Base-by-base conservation (phyloP, 1,140 invertebrate species). In the Brachystomella parvula region DNA sequence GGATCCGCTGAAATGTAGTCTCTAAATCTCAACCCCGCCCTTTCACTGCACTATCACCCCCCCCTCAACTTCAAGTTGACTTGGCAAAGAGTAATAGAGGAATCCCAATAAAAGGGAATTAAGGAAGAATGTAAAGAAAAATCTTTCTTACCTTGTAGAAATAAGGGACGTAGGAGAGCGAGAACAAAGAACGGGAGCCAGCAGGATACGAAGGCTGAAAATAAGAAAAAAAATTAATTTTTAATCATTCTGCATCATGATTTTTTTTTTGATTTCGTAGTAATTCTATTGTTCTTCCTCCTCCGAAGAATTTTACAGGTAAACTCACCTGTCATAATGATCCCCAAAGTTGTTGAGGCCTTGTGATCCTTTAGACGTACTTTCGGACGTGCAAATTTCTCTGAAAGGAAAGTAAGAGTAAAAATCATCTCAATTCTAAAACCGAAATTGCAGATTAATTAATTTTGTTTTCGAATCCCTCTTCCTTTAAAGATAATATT, bases 141-240 rank as follows among this genome's bases (percentile, higher is more conserved):
- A 35, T 63, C 26, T 17, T 15, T 39, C 61, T 65, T 65, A 72
- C 71, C 63, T 49, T 70, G 29, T 0, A 60, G 58, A 26, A 89
- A 79, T 75, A 94, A 94, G n/a, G 86, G 90, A 75, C 86, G 83
- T 35, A 96, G 84, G n/a, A 96, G 78, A 1, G 94, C 92, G 33
- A 94, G 81, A 12, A 96, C 89, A 78, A 98, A 97, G 78, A 96
- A 99, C 2, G 96, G 96, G 32, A 98, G 79, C 95, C 95, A 98
- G 77, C 94, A 98, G 63, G 96, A 81, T 24, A 89, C 64, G 65
- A 64, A 70, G 12, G 49, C n/a, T n/a, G n/a, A 29, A 61, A 61
- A 33, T 21, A 28, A 12, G 26, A 9, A 15, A 61, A 19, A 47
- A 58, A 58, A 15, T 58, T 19, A 15, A 28, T 58, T 26, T 19